phyloP scores from a whole-genome alignment of 2,888 invertebrate genomes.

The Protophormia terraenovae region DNA sequence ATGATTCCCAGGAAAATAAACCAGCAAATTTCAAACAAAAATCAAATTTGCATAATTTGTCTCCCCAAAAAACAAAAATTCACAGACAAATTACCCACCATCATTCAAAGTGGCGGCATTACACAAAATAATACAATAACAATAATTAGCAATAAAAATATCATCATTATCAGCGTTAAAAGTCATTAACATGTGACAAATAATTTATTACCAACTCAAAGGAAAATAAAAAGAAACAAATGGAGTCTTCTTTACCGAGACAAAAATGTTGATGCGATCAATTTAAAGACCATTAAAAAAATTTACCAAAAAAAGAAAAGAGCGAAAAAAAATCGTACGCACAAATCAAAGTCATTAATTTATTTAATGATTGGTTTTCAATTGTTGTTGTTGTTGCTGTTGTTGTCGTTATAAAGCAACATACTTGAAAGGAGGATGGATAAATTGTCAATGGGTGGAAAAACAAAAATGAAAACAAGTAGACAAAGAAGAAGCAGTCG shows the following conservation, averaged over 20 bases:
- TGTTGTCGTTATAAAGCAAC: not conserved
- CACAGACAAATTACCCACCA: not conserved
- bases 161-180: not conserved
- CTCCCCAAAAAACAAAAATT: not conserved
- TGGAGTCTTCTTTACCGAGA: too few species aligned
- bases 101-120: not conserved
- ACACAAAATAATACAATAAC: conserved; percentile 14
- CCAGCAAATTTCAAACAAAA: not conserved
- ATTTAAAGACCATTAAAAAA: conserved; percentile 6
- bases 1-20: too few species aligned
- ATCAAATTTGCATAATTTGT: conserved; percentile 44
- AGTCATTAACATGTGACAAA: conserved; percentile 41
- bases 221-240: not conserved
- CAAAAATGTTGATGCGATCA: conserved; percentile 4
- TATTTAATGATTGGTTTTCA: conserved; percentile 29
- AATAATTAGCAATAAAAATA: conserved; percentile 31
- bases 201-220: conserved; percentile 42
- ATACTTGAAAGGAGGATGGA: not conserved
- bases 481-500: not conserved
- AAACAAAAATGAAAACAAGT: conserved; percentile 9
- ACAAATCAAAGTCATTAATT: conserved; percentile 55
- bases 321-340: not conserved
- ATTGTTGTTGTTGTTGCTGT: conserved; percentile 18
- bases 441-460: conserved; percentile 7
- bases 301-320: not conserved